These are phyloP conservation scores for Recurvirostra avosetta DNA, from an alignment of 2,113 vertebrate species.

Conservation along the genomic window DNA sequence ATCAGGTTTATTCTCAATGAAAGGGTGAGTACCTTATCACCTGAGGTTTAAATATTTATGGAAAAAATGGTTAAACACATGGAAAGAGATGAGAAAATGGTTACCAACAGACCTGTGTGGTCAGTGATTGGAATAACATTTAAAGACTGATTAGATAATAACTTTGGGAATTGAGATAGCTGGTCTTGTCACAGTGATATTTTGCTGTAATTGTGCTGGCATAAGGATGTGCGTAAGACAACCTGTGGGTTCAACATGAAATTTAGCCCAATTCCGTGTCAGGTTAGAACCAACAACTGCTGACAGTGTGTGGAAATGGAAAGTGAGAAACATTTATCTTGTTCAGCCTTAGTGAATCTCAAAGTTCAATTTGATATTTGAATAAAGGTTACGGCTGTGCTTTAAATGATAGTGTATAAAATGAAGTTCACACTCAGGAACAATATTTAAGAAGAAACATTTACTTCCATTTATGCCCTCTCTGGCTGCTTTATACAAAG, in stretches of 20 bases:
- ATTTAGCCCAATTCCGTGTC: background rate
- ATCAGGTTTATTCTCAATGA: background rate
- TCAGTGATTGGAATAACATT: background rate
- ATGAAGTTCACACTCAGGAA: constrained; percentile 2
- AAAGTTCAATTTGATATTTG: background rate
- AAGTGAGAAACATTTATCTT: background rate
- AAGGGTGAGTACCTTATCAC: background rate
- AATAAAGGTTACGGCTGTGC: background rate
- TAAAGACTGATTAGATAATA: background rate
- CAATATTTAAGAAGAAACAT: constrained; percentile 5
- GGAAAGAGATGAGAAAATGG: background rate
- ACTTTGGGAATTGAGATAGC: background rate
- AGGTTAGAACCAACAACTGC: background rate
- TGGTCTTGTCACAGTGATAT: background rate
- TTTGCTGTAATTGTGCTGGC: background rate
- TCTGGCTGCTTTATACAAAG: background rate
- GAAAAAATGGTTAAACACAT: background rate
- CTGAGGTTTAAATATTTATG: background rate
- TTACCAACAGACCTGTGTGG: background rate
- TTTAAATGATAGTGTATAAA: background rate
- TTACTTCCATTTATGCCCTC: background rate
- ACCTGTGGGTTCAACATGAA: background rate
- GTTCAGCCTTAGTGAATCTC: background rate
- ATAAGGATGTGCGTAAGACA: background rate
- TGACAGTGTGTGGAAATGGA: background rate